Conservation (phyloP, 2,888 invertebrate genomes). For the Orchesellides sinensis region DNA sequence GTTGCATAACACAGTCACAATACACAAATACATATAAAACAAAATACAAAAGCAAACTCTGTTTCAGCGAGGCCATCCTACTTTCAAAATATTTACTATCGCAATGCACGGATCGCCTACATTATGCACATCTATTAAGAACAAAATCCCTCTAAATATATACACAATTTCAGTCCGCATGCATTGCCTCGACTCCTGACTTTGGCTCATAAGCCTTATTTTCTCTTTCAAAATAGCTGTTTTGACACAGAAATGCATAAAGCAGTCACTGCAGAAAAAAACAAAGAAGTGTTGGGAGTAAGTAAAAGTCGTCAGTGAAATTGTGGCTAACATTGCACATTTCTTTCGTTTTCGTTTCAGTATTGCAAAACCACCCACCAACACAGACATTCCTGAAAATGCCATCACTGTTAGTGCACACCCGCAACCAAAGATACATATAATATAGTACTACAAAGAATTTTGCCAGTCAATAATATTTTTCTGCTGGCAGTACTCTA, state of each 20-base stretch:
- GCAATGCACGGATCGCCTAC: not conserved
- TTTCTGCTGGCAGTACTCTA: conserved; percentile 39
- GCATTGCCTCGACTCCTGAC: not conserved
- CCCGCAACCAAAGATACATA: not conserved
- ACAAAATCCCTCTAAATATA: not conserved
- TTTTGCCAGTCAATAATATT: conserved; percentile 41
- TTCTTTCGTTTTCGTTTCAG: not conserved
- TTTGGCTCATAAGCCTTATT: conserved; percentile 14
- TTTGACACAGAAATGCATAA: conserved; percentile 24
- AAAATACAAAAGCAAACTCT: not conserved
- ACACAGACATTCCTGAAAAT: not conserved
- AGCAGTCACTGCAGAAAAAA: conserved; percentile 14
- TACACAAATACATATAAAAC: not conserved
- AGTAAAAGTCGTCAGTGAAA: not conserved
- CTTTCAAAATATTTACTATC: not conserved
- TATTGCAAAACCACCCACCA: not conserved
- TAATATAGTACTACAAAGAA: not conserved
- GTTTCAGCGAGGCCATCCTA: not conserved
- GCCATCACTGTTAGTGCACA: not conserved
- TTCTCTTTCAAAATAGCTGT: not conserved
- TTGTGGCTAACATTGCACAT: not conserved
- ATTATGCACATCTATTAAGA: not conserved
- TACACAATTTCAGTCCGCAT: not conserved
- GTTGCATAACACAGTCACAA: not conserved
- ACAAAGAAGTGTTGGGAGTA: not conserved